These are phyloP conservation scores for Rana temporaria DNA, from an alignment of 2,113 vertebrate genomes.

Conservation along the genomic window DNA sequence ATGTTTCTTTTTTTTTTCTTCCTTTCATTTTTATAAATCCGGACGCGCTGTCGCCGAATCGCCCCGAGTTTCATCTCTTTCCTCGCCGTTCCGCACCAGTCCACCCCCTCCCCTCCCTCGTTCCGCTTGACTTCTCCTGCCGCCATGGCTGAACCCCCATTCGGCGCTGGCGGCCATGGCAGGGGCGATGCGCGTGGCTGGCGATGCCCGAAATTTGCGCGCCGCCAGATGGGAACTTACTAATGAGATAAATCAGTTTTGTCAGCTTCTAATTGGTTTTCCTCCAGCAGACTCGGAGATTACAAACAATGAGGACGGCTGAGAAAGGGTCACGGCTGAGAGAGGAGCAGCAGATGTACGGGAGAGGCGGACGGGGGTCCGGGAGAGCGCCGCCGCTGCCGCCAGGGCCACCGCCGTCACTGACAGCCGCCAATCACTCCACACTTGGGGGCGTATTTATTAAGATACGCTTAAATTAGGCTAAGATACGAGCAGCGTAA, in stretches of 20 bases:
- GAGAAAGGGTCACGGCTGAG: conserved; percentile 18
- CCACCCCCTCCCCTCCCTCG: not conserved
- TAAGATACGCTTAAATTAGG: too few relatives aligned
- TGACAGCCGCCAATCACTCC: too few relatives aligned
- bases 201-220: conserved; percentile 50
- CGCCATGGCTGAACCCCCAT: not conserved
- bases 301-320: conserved; percentile 58
- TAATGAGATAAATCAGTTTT: conserved; percentile 67
- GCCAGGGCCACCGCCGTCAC: too few relatives aligned
- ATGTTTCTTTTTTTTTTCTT: too few relatives aligned
- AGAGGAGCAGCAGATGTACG: conserved; percentile 26
- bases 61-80: not conserved
- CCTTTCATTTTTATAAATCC: too few relatives aligned
- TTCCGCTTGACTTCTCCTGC: conserved; percentile 12
- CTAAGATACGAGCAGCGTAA: too few relatives aligned
- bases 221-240: conserved; percentile 64
- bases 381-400: too few relatives aligned
- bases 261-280: conserved; percentile 66
- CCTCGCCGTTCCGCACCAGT: not conserved
- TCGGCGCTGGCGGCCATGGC: not conserved
- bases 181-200: conserved; percentile 13
- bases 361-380: not conserved
- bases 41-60: too few relatives aligned
- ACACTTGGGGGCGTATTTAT: too few relatives aligned
- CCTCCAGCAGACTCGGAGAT: conserved; percentile 60